These are phyloP conservation scores for Ciconia nigra DNA, from an alignment of 2,797 vertebrate genomes.

Conservation along the genomic window DNA sequence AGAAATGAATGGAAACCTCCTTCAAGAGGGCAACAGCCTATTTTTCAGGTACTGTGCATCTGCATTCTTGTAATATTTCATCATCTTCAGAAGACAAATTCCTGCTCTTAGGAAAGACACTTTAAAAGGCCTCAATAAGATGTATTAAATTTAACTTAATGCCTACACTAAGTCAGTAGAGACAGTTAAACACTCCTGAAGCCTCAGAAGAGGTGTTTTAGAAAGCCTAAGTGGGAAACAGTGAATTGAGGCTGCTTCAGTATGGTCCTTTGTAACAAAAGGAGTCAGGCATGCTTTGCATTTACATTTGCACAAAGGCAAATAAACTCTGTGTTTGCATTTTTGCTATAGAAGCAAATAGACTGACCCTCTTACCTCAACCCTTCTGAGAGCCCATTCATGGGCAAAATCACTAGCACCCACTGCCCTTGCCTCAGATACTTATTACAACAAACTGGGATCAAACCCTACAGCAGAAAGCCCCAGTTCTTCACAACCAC, in stretches of 20 bases:
- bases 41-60: conserved; percentile 55
- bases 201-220: not conserved
- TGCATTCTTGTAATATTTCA: not conserved
- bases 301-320: not conserved
- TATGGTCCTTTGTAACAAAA: not conserved
- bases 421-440: not conserved
- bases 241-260: not conserved
- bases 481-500: not conserved
- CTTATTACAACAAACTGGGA: not conserved
- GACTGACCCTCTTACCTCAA: not conserved
- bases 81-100: not conserved
- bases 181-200: not conserved
- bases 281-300: not conserved
- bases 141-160: not conserved
- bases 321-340: not conserved
- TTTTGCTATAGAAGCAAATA: not conserved
- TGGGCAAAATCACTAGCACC: not conserved
- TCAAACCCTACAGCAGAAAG: not conserved
- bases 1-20: conserved; percentile 71
- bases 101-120: not conserved
- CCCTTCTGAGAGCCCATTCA: not conserved
- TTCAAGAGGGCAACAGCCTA: conserved; percentile 20
- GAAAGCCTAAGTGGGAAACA: not conserved
- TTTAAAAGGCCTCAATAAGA: not conserved
- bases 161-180: not conserved